A percentile compares a stretch with the other conserved stretches of the same genome.
Evolutionary conservation across 1,140 invertebrate species (phyloP).

Genomic region (Drosophila sproati): DNA sequence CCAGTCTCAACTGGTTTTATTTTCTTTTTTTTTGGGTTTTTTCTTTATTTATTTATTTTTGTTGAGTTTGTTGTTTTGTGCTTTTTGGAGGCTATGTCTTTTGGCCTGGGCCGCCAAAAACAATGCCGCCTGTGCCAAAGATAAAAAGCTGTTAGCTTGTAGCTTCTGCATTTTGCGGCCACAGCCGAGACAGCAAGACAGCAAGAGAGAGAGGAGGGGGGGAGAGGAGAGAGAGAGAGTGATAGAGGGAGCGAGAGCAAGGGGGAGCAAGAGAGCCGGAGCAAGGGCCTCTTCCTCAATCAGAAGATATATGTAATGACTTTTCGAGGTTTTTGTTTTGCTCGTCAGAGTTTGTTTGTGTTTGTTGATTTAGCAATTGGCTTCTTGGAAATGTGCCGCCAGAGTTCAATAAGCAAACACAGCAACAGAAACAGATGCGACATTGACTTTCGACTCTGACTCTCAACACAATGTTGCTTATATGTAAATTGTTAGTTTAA

Average conservation of each 20-base stretch:
- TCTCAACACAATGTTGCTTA: slow-evolving; percentile 47
- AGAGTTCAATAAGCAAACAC: slow-evolving; percentile 60
- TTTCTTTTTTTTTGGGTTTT: slow-evolving; percentile 23
- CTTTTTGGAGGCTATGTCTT: slow-evolving; percentile 38
- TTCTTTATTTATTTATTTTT: slow-evolving; percentile 23
- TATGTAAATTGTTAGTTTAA: slow-evolving; percentile 70
- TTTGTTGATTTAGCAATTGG: slow-evolving; percentile 79
- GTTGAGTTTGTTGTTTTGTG: slow-evolving; percentile 20
- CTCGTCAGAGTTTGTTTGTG: slow-evolving; percentile 53
- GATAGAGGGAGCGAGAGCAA: not conserved
- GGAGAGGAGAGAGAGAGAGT: too few relatives aligned
- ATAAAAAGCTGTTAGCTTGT: slow-evolving; percentile 84
- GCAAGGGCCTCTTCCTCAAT: slow-evolving; percentile 33
- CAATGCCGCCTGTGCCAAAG: slow-evolving; percentile 75
- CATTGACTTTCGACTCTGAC: not conserved
- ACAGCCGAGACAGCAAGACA: not conserved
- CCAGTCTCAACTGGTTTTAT: slow-evolving; percentile 46
- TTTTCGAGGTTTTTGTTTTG: slow-evolving; percentile 81
- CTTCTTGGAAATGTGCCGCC: slow-evolving; percentile 77
- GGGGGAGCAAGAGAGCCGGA: not conserved
- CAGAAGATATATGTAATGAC: slow-evolving; percentile 80
- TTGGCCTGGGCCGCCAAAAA: slow-evolving; percentile 57
- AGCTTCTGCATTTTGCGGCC: slow-evolving; percentile 80
- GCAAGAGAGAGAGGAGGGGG: too few relatives aligned
- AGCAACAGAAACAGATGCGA: slow-evolving; percentile 1